A percentile compares a stretch with the other conserved stretches of the same genome.
These are phyloP conservation scores for Passer montanus DNA, from an alignment of 2,113 vertebrate species.

Conservation along the genomic window DNA sequence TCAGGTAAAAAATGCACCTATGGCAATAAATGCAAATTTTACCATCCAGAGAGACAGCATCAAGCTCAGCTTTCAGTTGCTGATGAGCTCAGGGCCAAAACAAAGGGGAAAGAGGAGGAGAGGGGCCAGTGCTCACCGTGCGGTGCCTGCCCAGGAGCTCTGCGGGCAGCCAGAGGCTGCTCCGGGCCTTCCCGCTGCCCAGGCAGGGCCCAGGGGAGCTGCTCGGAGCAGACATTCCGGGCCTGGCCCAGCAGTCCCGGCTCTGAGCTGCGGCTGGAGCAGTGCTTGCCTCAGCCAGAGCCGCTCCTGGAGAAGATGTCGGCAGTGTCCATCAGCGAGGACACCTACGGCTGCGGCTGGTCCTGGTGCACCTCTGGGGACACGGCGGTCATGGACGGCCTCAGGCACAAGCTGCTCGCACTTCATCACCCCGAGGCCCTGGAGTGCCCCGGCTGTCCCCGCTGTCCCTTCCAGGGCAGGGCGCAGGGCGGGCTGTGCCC, in stretches of 20 bases:
- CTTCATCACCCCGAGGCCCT: background rate
- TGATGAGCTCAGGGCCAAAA: constrained; percentile 85
- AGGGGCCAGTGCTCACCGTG: accelerated
- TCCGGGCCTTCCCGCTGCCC: background rate
- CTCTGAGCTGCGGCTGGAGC: background rate
- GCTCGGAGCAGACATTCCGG: accelerated
- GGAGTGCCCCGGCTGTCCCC: background rate
- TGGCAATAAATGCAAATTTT: constrained; percentile 91
- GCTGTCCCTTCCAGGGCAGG: background rate
- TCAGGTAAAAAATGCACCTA: constrained; percentile 92
- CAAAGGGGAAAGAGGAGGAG: constrained; percentile 43
- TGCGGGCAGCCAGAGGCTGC: background rate
- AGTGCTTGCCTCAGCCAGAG: background rate
- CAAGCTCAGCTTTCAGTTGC: constrained; percentile 84
- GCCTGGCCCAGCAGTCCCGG: background rate
- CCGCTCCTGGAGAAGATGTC: background rate
- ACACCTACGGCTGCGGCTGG: background rate
- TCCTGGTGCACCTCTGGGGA: background rate
- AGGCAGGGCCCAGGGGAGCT: background rate
- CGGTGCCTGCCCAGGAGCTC: accelerated
- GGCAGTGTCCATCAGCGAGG: background rate
- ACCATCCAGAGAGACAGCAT: constrained; percentile 82
- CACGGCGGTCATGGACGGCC: background rate
- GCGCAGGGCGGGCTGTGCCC: accelerated
- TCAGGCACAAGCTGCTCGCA: background rate